Percentiles rank a stretch among this genome's conserved stretches.
Conservation (phyloP, 2,888 invertebrate genomes). For the Tipula vernalis region DNA sequence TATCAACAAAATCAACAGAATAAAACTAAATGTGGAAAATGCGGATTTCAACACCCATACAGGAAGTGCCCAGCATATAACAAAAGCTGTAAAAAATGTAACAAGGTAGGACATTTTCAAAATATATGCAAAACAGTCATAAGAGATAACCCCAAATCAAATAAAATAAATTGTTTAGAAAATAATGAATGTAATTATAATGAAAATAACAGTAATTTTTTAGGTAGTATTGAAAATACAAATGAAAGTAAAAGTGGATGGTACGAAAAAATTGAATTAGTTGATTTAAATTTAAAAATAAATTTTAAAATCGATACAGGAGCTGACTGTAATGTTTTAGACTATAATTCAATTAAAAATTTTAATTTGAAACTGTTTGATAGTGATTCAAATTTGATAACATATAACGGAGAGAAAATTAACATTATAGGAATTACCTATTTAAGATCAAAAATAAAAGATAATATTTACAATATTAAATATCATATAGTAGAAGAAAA, state of each 20-base stretch:
- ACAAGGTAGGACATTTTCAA: background rate
- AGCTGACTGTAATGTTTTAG: too few species aligned
- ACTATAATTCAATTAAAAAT: background rate
- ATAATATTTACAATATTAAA: too few species aligned
- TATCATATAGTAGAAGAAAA: background rate
- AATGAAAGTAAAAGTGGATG: background rate
- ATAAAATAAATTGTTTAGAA: background rate
- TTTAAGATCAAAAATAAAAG: too few species aligned
- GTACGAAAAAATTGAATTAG: background rate
- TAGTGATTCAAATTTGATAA: background rate
- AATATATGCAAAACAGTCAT: background rate
- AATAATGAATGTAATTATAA: background rate
- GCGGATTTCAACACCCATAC: background rate
- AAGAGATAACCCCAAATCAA: background rate
- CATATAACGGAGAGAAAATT: background rate
- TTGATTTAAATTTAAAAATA: background rate
- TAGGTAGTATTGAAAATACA: background rate
- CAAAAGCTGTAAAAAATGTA: background rate
- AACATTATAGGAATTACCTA: background rate
- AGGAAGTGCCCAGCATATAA: background rate
- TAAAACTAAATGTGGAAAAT: too few species aligned
- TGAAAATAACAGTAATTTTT: background rate
- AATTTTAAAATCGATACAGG: too few species aligned
- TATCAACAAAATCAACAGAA: too few species aligned
- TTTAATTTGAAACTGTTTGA: background rate